phyloP scores from a whole-genome alignment of 1,140 invertebrate genomes.

The Chironomus striatipennis region DNA sequence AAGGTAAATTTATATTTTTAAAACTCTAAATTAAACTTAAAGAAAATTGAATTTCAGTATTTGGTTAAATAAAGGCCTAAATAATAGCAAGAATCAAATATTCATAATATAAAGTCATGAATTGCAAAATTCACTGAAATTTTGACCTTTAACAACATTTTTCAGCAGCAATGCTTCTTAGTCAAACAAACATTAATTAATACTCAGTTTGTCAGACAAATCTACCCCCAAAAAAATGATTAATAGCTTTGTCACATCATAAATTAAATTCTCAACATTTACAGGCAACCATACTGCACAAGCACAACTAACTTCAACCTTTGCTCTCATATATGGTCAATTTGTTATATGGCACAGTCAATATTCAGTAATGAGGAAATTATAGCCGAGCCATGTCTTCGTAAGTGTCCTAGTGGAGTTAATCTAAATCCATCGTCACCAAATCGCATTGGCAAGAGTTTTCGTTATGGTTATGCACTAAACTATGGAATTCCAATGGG shows the following conservation, averaged over 20 bases:
- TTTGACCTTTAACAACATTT: too few species aligned
- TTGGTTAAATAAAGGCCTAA: background rate
- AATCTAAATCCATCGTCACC: conserved; percentile 25
- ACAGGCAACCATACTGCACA: conserved; percentile 58
- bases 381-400: conserved; percentile 45
- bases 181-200: too few species aligned
- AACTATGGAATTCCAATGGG: conserved; percentile 42
- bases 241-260: background rate
- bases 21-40: too few species aligned
- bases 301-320: conserved; percentile 49
- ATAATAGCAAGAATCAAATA: background rate
- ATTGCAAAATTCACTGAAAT: too few species aligned
- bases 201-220: too few species aligned
- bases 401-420: conserved; percentile 42
- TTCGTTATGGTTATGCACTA: conserved; percentile 3
- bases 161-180: too few species aligned
- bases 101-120: background rate
- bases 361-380: conserved; percentile 36
- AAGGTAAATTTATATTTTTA: conserved; percentile 28
- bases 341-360: conserved; percentile 48
- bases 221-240: too few species aligned
- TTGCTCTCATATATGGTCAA: conserved; percentile 45
- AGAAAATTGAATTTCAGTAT: too few species aligned
- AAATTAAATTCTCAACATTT: background rate
- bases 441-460: conserved; percentile 33